Evolutionary conservation across 2,888 invertebrate species (phyloP).

Genomic region (Strigamia transsilvanica): DNA sequence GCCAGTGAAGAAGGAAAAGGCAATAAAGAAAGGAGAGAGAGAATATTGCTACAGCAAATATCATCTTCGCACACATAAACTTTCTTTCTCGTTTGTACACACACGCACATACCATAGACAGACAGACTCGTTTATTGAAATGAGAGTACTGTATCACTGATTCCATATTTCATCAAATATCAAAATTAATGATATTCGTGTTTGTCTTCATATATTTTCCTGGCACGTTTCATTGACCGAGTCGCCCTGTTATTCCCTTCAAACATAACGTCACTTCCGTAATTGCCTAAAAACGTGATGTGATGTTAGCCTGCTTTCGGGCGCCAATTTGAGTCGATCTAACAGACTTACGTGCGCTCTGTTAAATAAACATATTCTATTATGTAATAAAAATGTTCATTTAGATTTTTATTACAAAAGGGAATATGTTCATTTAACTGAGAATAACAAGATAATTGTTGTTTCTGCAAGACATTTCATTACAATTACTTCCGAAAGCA

Average conservation of each 20-base stretch:
- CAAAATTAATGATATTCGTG: slow-evolving; percentile 9
- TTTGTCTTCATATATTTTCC: not conserved
- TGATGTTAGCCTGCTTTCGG: no score
- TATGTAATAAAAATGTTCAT: no score
- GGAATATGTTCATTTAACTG: no score
- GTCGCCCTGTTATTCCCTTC: not conserved
- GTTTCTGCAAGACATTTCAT: no score
- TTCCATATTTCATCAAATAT: slow-evolving; percentile 19
- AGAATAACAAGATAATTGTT: no score
- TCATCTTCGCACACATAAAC: slow-evolving; percentile 48
- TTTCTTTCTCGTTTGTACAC: slow-evolving; percentile 13
- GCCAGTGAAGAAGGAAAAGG: slow-evolving; percentile 49
- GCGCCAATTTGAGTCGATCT: no score
- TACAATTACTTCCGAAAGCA: no score
- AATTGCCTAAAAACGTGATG: no score
- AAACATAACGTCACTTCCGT: no score
- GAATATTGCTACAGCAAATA: slow-evolving; percentile 49
- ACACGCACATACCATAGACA: slow-evolving; percentile 12
- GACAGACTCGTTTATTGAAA: slow-evolving; percentile 28
- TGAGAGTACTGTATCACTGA: slow-evolving; percentile 2
- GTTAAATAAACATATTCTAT: no score
- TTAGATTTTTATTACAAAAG: no score
- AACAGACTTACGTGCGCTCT: no score
- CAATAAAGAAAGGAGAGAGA: slow-evolving; percentile 43
- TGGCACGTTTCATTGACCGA: not conserved